Evolutionary conservation across 2,888 invertebrate genomes (phyloP).

Genomic region (Sceliomorpha sp.): DNA sequence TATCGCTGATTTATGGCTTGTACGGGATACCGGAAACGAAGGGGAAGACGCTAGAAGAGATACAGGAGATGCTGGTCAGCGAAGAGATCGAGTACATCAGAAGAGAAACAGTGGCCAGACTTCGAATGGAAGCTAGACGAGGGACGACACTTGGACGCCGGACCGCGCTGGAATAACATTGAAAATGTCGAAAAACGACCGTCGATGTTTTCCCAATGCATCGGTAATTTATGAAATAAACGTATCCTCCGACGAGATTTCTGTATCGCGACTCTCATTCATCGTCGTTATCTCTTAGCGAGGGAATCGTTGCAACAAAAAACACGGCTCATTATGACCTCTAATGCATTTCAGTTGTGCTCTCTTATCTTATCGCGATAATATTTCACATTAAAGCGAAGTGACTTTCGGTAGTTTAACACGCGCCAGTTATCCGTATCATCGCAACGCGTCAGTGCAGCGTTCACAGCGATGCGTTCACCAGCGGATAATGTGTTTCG

Average conservation of each 20-base stretch:
- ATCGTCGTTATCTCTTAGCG: constrained; percentile 5
- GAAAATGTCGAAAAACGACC: no score
- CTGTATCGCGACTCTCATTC: not conserved
- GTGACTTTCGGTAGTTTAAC: constrained; percentile 35
- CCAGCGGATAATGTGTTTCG: constrained; percentile 27
- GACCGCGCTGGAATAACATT: no score
- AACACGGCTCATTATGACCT: constrained; percentile 5
- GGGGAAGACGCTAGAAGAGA: constrained; percentile 66
- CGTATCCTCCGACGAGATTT: no score
- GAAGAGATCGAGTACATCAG: not conserved
- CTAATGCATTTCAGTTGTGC: constrained; percentile 11
- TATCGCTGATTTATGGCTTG: constrained; percentile 13
- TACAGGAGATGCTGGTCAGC: constrained; percentile 30
- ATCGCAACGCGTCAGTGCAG: not conserved
- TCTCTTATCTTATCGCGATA: constrained; percentile 48
- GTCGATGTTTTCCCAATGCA: no score
- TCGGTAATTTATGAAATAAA: no score
- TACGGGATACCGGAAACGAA: constrained; percentile 67
- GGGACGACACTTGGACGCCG: not conserved
- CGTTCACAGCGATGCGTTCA: constrained; percentile 20
- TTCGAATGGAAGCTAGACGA: not conserved
- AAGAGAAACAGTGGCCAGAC: not conserved
- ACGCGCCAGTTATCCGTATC: constrained; percentile 14
- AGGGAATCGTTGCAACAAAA: constrained; percentile 4
- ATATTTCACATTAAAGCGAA: constrained; percentile 14